A percentile compares a stretch with the other conserved stretches of the same genome.
Evolutionary conservation across 2,113 vertebrate genomes (phyloP).

Genomic region (Eonycteris spelaea): DNA sequence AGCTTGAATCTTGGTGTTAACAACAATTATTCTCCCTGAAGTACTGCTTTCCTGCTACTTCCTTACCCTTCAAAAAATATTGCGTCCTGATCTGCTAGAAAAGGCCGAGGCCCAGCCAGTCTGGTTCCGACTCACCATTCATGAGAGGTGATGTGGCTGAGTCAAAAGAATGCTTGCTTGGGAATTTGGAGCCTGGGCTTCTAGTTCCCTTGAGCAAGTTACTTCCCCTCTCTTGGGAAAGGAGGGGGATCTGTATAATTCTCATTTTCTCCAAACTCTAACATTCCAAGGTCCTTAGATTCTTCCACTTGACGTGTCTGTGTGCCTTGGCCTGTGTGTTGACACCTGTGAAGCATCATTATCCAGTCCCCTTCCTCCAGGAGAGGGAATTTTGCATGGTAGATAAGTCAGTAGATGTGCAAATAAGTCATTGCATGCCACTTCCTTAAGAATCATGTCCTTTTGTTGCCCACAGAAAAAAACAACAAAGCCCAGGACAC

Average conservation of each 20-base stretch:
- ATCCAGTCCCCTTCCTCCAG: not conserved
- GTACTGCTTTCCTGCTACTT: not conserved
- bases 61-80: slow-evolving; percentile 19
- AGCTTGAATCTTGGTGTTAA: not conserved
- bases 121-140: not conserved
- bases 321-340: not conserved
- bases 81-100: not conserved
- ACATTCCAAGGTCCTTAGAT: not conserved
- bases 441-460: not conserved
- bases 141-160: not conserved
- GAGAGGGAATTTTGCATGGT: not conserved
- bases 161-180: not conserved
- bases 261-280: not conserved
- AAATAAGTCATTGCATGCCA: not conserved
- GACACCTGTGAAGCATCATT: not conserved
- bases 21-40: slow-evolving; percentile 25
- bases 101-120: not conserved
- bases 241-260: not conserved
- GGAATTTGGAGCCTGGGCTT: not conserved
- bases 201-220: not conserved
- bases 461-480: not conserved
- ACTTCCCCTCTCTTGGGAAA: not conserved
- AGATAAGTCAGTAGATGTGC: not conserved
- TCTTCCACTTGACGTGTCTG: not conserved
- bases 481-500: not conserved